Evolutionary conservation across 2,113 vertebrate genomes (phyloP).

Genomic region (Paratilapia polleni): DNA sequence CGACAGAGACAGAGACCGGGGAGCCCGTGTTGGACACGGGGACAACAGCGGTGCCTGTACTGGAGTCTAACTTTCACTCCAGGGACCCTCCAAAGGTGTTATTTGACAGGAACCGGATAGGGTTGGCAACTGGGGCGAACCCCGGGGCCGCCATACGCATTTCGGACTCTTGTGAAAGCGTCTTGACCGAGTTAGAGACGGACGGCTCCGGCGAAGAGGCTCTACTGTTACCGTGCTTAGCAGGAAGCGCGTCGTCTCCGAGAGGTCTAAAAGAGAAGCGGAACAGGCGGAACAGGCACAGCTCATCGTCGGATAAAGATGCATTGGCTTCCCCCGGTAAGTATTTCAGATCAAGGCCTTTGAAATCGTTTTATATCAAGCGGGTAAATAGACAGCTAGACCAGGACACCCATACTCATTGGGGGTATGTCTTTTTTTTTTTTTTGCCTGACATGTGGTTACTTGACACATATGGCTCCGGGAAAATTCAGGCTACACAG

Average conservation of each 20-base stretch:
- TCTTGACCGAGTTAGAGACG: slow-evolving; percentile 80
- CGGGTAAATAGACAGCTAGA: not conserved
- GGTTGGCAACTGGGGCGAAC: slow-evolving; percentile 45
- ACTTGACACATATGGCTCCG: not conserved
- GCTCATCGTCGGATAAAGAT: slow-evolving; percentile 82
- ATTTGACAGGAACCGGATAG: slow-evolving; percentile 55
- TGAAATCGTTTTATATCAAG: not conserved
- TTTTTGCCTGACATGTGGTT: not conserved
- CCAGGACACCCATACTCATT: not conserved
- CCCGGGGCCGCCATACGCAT: slow-evolving; percentile 79
- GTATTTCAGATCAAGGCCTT: not conserved
- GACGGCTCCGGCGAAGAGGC: slow-evolving; percentile 80
- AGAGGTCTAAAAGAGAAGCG: slow-evolving; percentile 67
- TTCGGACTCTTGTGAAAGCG: slow-evolving; percentile 78
- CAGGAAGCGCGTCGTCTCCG: slow-evolving; percentile 66
- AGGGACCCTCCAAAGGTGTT: slow-evolving; percentile 41
- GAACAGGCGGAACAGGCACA: slow-evolving; percentile 65
- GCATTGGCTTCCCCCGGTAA: slow-evolving; percentile 79
- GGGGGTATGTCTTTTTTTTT: not conserved
- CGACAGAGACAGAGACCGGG: slow-evolving; percentile 60
- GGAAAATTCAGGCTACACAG: not conserved
- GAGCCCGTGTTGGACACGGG: slow-evolving; percentile 49
- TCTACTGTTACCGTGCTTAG: slow-evolving; percentile 75
- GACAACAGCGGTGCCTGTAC: slow-evolving; percentile 30
- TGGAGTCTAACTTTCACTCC: slow-evolving; percentile 63